Evolutionary conservation across 2,797 vertebrate species (phyloP).

Genomic region (Catharus ustulatus): DNA sequence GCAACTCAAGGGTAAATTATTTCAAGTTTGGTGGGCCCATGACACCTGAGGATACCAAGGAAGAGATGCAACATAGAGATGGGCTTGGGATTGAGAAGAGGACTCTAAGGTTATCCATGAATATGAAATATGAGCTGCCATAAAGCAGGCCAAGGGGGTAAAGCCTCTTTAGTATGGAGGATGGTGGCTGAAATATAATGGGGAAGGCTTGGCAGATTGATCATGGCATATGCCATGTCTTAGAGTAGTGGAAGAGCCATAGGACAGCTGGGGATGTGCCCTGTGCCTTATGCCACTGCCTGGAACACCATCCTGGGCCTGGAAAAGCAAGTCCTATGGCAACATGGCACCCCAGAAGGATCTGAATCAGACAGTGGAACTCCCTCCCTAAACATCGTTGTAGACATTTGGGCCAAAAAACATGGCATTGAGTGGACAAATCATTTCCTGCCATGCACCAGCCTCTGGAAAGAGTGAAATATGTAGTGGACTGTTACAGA

Average conservation of each 20-base stretch:
- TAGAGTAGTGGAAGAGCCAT: neutral
- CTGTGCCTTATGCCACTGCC: neutral
- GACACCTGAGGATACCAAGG: neutral
- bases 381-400: neutral
- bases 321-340: neutral
- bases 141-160: neutral
- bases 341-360: neutral
- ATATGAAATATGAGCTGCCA: neutral
- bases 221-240: neutral
- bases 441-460: neutral
- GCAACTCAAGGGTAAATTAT: neutral
- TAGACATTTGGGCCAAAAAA: neutral
- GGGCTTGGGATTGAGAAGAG: neutral
- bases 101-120: neutral
- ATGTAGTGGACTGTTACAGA: neutral
- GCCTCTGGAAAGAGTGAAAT: neutral
- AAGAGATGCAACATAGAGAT: neutral
- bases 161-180: neutral
- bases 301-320: neutral
- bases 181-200: neutral
- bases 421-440: neutral
- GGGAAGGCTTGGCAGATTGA: neutral
- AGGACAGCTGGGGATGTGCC: accelerated
- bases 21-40: neutral
- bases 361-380: neutral